Conservation (phyloP, 1,140 invertebrate species). For the Laupala kohalensis region DNA sequence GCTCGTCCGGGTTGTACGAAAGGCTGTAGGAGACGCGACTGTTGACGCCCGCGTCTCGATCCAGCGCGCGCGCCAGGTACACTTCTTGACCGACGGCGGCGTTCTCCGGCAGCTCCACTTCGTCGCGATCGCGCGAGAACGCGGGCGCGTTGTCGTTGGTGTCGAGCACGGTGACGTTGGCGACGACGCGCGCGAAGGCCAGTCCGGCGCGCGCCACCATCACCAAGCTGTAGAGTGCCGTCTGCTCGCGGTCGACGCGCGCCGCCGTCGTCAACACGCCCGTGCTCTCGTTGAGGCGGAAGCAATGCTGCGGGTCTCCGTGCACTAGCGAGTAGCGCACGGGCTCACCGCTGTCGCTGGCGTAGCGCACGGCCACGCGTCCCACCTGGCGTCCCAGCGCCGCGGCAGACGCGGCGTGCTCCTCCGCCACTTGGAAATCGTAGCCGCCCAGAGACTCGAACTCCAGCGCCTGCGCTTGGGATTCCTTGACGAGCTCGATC, state of each 20-base stretch:
- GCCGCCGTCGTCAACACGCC: conserved; percentile 68
- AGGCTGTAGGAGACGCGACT: conserved; percentile 68
- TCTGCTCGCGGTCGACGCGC: conserved; percentile 71
- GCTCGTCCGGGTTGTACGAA: conserved; percentile 58
- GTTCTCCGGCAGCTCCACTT: conserved; percentile 68
- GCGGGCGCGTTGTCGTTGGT: conserved; percentile 83
- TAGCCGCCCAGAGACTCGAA: conserved; percentile 63
- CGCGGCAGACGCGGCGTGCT: conserved; percentile 39
- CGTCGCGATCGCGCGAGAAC: conserved; percentile 62
- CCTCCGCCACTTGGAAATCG: conserved; percentile 67
- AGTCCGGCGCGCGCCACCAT: conserved; percentile 56
- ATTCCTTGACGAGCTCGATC: conserved; percentile 66
- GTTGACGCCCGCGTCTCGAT: conserved; percentile 73
- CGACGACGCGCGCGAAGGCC: conserved; percentile 53
- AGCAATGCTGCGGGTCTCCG: conserved; percentile 64
- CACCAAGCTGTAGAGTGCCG: conserved; percentile 58
- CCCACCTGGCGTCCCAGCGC: conserved; percentile 56
- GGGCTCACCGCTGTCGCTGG: conserved; percentile 27
- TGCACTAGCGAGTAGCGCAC: conserved; percentile 63
- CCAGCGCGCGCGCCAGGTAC: conserved; percentile 68
- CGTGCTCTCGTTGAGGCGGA: conserved; percentile 59
- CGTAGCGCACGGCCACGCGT: conserved; percentile 45
- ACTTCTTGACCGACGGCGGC: conserved; percentile 85
- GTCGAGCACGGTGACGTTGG: conserved; percentile 75
- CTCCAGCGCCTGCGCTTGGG: conserved; percentile 50